phyloP scores from a whole-genome alignment of 2,888 invertebrate genomes.

The Stenodema calcarata region DNA sequence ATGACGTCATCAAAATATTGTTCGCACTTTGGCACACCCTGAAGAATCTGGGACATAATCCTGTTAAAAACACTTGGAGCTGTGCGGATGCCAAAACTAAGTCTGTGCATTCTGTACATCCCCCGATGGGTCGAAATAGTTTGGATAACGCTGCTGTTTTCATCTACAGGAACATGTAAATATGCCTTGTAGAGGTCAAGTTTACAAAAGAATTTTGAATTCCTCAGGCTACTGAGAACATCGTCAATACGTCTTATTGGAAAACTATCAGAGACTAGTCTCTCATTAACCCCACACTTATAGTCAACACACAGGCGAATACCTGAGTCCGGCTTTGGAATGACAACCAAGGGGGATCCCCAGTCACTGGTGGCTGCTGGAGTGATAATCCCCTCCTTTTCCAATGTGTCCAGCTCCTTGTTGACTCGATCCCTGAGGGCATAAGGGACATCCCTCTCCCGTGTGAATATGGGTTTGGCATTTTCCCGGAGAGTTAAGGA shows the following conservation, averaged over 20 bases:
- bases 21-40: no score
- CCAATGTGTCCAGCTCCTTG: slow-evolving; percentile 46
- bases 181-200: neutral
- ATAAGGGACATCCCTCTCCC: neutral
- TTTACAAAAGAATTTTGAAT: neutral
- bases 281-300: slow-evolving; percentile 56
- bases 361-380: slow-evolving; percentile 49
- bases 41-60: neutral
- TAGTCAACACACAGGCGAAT: slow-evolving; percentile 55
- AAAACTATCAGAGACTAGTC: slow-evolving; percentile 54
- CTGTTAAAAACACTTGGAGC: neutral
- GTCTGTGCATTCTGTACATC: neutral
- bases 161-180: neutral
- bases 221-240: neutral
- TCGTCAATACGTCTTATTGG: slow-evolving; percentile 53
- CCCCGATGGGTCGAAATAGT: neutral
- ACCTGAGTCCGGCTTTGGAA: neutral
- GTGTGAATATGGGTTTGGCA: neutral
- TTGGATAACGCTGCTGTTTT: neutral
- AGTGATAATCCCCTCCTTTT: slow-evolving; percentile 50
- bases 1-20: slow-evolving; percentile 2
- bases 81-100: neutral
- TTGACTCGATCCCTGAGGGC: slow-evolving; percentile 37
- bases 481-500: slow-evolving; percentile 3
- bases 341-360: slow-evolving; percentile 23